These are phyloP conservation scores for Leptinotarsa tumamoca DNA, from an alignment of 2,888 invertebrate genomes.

Conservation along the genomic window DNA sequence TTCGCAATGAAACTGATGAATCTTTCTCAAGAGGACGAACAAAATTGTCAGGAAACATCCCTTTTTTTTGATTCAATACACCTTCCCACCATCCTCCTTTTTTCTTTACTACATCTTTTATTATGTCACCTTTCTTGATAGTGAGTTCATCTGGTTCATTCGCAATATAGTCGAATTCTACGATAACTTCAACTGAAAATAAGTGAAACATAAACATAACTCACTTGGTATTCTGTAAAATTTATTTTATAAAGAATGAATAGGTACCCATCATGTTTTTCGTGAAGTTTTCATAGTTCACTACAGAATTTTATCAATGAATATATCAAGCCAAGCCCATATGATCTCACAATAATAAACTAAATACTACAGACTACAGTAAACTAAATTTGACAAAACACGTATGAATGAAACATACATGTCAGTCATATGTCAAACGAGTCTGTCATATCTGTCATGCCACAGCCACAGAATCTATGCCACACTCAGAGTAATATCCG, in stretches of 20 bases:
- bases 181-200: constrained; percentile 80
- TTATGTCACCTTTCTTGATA: constrained; percentile 84
- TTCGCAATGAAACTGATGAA: constrained; percentile 54
- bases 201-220: constrained; percentile 17
- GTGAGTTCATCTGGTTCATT: constrained; percentile 88
- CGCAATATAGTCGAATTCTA: constrained; percentile 88
- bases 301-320: constrained; percentile 17
- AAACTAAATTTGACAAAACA: background rate
- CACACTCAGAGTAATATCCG: no score
- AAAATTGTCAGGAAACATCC: constrained; percentile 95
- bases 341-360: constrained; percentile 30
- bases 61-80: constrained; percentile 81
- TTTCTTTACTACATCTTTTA: constrained; percentile 82
- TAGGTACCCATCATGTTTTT: constrained; percentile 45
- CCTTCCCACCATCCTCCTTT: constrained; percentile 94
- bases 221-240: constrained; percentile 12
- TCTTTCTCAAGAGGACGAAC: constrained; percentile 72
- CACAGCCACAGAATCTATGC: no score
- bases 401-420: background rate
- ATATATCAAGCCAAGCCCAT: constrained; percentile 27
- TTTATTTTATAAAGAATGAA: constrained; percentile 14
- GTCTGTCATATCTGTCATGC: background rate
- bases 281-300: constrained; percentile 40
- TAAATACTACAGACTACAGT: constrained; percentile 12
- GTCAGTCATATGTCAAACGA: background rate